Conservation (phyloP, 1,140 invertebrate genomes). For the Rhizoglyphus robini region DNA sequence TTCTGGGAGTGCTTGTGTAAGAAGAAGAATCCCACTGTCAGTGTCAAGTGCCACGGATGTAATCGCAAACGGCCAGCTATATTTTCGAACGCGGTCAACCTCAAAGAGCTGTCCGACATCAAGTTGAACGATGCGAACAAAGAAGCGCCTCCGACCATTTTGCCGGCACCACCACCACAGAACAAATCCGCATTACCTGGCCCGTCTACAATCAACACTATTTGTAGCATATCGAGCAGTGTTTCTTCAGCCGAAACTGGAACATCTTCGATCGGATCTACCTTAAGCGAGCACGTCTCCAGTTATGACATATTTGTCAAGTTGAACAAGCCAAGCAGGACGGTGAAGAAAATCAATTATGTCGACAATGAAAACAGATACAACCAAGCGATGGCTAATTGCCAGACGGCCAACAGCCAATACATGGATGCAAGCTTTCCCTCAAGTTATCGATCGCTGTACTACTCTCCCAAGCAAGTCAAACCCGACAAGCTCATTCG, state of each 20-base stretch:
- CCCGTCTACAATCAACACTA: neutral
- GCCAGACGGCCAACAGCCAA: neutral
- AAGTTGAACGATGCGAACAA: neutral
- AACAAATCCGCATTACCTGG: neutral
- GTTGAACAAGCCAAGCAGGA: neutral
- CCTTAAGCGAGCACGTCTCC: neutral
- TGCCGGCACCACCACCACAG: neutral
- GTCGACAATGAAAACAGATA: neutral
- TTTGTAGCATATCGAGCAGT: slow-evolving; percentile 48
- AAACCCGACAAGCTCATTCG: slow-evolving; percentile 37
- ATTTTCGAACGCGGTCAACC: neutral
- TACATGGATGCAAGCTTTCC: neutral
- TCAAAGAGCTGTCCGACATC: neutral
- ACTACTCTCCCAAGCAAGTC: neutral
- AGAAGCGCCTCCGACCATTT: too few relatives aligned
- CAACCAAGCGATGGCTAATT: neutral
- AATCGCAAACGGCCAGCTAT: neutral
- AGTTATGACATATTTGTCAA: slow-evolving; percentile 1
- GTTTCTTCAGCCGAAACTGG: neutral
- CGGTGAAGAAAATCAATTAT: slow-evolving; percentile 32
- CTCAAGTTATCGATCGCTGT: neutral
- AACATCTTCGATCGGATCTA: neutral
- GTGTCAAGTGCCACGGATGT: neutral
- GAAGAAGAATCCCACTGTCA: neutral
- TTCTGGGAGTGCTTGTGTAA: slow-evolving; percentile 1